phyloP scores from a whole-genome alignment of 1,140 invertebrate genomes.

The Brachionus sp. region DNA sequence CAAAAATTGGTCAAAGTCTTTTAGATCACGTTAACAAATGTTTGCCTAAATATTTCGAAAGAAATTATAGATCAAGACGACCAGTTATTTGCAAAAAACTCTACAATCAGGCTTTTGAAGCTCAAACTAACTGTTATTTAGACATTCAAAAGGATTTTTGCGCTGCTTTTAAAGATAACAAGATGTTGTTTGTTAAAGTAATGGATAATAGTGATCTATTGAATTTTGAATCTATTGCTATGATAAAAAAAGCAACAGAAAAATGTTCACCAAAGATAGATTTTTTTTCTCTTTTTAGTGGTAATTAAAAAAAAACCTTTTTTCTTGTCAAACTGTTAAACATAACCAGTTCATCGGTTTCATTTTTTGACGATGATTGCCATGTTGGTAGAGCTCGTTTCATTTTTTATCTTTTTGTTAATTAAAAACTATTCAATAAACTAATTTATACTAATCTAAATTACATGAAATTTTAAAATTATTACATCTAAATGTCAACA shows the following conservation, averaged over 20 bases:
- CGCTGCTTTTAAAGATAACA: constrained; percentile 1
- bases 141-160: constrained; percentile 42
- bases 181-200: constrained; percentile 29
- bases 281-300: background rate
- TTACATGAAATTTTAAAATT: background rate
- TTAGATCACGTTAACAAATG: constrained; percentile 31
- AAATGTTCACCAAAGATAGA: constrained; percentile 16
- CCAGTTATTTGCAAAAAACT: constrained; percentile 7
- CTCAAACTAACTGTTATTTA: constrained; percentile 22
- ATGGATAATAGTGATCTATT: constrained; percentile 40
- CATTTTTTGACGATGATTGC: background rate
- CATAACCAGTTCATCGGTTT: background rate
- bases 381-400: background rate
- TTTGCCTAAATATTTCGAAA: constrained; percentile 32
- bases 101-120: constrained; percentile 16
- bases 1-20: background rate
- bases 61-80: background rate
- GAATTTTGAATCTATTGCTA: constrained; percentile 41
- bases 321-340: background rate
- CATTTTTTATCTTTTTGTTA: background rate
- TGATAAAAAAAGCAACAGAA: constrained; percentile 35
- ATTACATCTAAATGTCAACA: background rate
- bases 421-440: too few species aligned
- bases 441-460: too few species aligned
- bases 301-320: background rate